Base-by-base conservation (phyloP, 2,113 vertebrate species). In the Sylvietta virens region DNA sequence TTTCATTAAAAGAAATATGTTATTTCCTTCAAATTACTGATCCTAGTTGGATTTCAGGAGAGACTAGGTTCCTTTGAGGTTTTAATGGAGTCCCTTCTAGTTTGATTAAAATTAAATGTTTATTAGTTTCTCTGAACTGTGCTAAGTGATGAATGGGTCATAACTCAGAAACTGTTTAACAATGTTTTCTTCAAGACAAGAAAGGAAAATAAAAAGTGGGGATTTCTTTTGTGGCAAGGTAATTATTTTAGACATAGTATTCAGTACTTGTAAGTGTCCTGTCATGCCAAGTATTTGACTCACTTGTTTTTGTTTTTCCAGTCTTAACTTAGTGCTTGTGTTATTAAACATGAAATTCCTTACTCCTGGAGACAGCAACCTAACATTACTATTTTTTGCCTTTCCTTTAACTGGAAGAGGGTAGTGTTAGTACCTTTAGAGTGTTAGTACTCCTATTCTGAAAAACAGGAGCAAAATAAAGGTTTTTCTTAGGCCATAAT, bases 251-350 rank as follows among this genome's bases (percentile, higher is more conserved):
- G 47, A 48, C 31, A 9, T 57, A 78, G 71, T 95, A 86, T 86
- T 88, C 67, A 53, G n/a, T 86, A 40, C 40, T 90, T 87, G 6
- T 64, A 83, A 88, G 37, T 89, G 28, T 86, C 37, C 70, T 71
- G 60, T 81, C 65, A 28, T 81, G 70, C 90, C 90, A 93, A 89
- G 24, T 87, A 51, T 89, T 89, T 92, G 92, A 95, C 78, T 95
- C 78, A 74, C 44, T 86, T 91, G 69, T 64, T 97, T 87, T 95
- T 94, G 81, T 87, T 94, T 69, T 90, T 85, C 61, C 37, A 65
- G 28, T 60, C 61, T 91, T 83, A 86, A 91, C 60, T 78, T 23
- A 6, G 47, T 56, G 48, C 60, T 79, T 94, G 48, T 0, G 0
- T 67, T 96, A 83, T 84, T 91, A 91, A 87, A 81, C 33, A 27